Percentiles rank a stretch among this genome's conserved stretches.
Conservation (phyloP, 2,113 vertebrate species). For the Axis porcinus region DNA sequence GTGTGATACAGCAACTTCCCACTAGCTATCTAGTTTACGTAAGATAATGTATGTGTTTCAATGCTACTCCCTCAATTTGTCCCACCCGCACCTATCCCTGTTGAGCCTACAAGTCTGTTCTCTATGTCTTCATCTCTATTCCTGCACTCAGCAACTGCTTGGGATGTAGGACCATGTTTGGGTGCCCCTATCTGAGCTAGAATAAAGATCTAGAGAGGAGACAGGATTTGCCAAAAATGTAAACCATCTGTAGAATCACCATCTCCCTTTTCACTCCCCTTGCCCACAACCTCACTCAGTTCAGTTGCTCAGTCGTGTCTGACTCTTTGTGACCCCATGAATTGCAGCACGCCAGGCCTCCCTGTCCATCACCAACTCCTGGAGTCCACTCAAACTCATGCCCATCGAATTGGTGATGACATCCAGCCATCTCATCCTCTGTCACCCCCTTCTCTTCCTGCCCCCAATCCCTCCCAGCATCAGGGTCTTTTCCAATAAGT, state of each 20-base stretch:
- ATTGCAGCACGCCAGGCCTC: no score
- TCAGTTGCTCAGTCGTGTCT: no score
- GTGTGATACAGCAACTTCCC: background rate
- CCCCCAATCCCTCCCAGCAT: no score
- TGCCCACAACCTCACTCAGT: no score
- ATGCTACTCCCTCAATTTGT: background rate
- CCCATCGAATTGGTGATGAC: no score
- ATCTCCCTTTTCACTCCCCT: background rate
- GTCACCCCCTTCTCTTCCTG: no score
- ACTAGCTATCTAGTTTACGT: background rate
- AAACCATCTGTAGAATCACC: background rate
- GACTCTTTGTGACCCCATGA: no score
- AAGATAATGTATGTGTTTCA: background rate
- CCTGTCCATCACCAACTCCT: no score
- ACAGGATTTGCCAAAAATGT: background rate
- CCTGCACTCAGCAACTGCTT: background rate
- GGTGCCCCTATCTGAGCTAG: background rate
- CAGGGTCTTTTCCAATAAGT: no score
- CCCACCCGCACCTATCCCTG: background rate
- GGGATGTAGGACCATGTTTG: background rate
- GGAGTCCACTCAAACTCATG: no score
- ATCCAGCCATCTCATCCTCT: no score
- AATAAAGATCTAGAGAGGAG: background rate
- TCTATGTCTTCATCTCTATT: background rate
- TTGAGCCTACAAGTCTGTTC: background rate